phyloP scores from a whole-genome alignment of 2,888 invertebrate genomes.

The Aporophyla lueneburgensis region DNA sequence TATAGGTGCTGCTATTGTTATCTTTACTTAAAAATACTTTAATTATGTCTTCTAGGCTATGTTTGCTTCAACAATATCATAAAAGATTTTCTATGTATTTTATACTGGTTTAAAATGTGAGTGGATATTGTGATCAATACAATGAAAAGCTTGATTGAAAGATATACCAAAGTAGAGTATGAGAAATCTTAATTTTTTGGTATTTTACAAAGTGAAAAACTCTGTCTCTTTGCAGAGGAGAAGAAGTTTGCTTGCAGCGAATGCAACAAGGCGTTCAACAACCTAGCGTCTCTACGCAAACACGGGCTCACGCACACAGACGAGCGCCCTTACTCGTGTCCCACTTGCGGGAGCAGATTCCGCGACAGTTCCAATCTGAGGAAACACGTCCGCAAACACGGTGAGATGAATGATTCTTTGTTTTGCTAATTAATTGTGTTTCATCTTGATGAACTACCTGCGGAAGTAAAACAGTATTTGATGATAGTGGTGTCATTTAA shows the following conservation, averaged over 20 bases:
- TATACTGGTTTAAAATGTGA: not conserved
- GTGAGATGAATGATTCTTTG: constrained; percentile 60
- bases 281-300: constrained; percentile 90
- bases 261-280: constrained; percentile 92
- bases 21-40: constrained; percentile 7
- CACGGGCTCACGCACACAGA: constrained; percentile 92
- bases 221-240: constrained; percentile 78
- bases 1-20: not conserved
- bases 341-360: constrained; percentile 91
- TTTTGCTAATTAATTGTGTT: not conserved
- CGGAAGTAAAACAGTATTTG: not conserved
- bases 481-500: not conserved
- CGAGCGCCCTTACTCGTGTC: constrained; percentile 91
- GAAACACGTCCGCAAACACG: constrained; percentile 90
- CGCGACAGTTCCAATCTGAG: constrained; percentile 92
- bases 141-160: constrained; percentile 10
- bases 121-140: not conserved
- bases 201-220: not conserved
- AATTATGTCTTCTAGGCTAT: not conserved
- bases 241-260: constrained; percentile 90
- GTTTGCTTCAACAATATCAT: not conserved
- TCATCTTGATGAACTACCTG: not conserved
- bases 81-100: not conserved
- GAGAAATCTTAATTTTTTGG: not conserved
- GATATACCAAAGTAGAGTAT: not conserved